Base-by-base conservation (phyloP, 2,888 invertebrate species). In the Hoplodrina blanda region DNA sequence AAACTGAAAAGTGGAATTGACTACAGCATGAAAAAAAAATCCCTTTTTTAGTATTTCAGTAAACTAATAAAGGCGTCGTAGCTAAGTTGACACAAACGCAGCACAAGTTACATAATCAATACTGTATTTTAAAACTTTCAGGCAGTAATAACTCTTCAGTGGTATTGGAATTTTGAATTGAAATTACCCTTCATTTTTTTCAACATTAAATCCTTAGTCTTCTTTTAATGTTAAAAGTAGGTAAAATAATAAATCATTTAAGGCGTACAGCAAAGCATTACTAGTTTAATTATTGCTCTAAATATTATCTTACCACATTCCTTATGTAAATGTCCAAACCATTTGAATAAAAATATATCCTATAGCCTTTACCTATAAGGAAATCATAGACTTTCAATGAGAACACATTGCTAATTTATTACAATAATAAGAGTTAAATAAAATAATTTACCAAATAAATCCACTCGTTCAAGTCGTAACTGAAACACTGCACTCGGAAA, bases 401-500 rank as follows among this genome's bases (percentile, higher is more conserved):
- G 8, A 5, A 25, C 2, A 75, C 53, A 25, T 53, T 20, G 37
- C n/a, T 25, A 25, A 7, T 30, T n/a, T 13, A 44, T 52, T 11
- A 44, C 5, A 50, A 30, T 41, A 41, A 33, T 6, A n/a, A 19
- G 2, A 33, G 0, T 17, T 2, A 41, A 67, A 60, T 71, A 37
- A 44, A 66, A 53, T 69, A 75, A 80, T 77, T 84, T 86, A 89
- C 88, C 87, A 80, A 66, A 73, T 44, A 67, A 81, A 76, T 80
- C 70, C 81, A 75, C 82, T 69, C 69, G 73, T 65, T 71, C 61
- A 60, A 77, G 69, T 56, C 60, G 64, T 41, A 64, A 76, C 62
- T 81, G 80, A 81, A 80, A 69, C 87, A 88, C 87, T 85, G 64
- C 86, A 88, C 86, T 83, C 69, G 80, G 83, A 25, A 82, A 73